phyloP scores from a whole-genome alignment of 2,797 vertebrate genomes.

The Cossypha polioptera region DNA sequence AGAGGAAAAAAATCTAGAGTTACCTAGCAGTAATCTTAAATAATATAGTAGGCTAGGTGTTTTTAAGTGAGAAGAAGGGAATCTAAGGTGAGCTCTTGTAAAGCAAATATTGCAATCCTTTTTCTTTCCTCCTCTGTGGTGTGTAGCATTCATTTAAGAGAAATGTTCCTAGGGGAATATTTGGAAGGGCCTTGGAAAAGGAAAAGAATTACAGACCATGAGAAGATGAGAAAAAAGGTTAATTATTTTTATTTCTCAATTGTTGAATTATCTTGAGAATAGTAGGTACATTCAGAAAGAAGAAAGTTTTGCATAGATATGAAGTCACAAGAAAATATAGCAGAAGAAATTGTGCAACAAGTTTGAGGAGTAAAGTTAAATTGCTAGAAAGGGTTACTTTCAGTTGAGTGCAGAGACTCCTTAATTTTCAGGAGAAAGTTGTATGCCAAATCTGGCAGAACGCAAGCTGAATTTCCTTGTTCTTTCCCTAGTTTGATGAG shows the following conservation, averaged over 20 bases:
- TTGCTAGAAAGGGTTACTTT: neutral
- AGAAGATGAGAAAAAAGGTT: neutral
- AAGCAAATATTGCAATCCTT: neutral
- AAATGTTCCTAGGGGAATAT: neutral
- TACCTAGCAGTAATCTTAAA: neutral
- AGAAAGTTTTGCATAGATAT: neutral
- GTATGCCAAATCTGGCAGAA: neutral
- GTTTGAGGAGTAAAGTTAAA: neutral
- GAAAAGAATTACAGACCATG: neutral
- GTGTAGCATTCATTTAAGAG: neutral
- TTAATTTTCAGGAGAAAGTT: neutral
- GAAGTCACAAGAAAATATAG: neutral
- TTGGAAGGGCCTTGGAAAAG: neutral
- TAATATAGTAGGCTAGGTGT: neutral
- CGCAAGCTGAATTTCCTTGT: neutral
- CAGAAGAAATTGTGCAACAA: neutral
- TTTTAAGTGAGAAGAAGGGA: neutral
- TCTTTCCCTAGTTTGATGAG: neutral
- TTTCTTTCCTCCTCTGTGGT: neutral
- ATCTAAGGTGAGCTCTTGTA: neutral
- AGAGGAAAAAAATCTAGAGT: neutral
- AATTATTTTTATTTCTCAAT: neutral
- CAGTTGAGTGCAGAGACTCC: neutral
- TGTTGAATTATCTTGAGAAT: neutral
- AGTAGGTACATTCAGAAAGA: neutral